Percentiles rank a stretch among this genome's conserved stretches.
Conservation (phyloP, 2,888 invertebrate genomes). For the Cenopis cana region DNA sequence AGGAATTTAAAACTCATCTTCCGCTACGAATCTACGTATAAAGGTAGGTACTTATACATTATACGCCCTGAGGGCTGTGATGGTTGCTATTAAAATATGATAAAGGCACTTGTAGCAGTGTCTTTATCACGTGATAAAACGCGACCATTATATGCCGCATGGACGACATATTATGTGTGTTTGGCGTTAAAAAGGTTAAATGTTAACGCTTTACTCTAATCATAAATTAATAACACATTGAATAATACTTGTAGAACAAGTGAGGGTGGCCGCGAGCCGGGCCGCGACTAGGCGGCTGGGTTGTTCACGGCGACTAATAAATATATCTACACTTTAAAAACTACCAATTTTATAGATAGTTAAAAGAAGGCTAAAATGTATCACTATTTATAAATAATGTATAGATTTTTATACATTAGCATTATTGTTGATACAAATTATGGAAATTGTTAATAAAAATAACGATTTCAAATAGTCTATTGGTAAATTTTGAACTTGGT, state of each 20-base stretch:
- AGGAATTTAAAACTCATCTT: background rate
- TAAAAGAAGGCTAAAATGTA: slow-evolving; percentile 13
- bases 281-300: background rate
- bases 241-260: slow-evolving; percentile 74
- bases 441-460: no score
- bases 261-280: slow-evolving; percentile 48
- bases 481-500: slow-evolving; percentile 1
- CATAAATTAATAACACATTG: slow-evolving; percentile 80
- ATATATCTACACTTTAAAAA: slow-evolving; percentile 33
- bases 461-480: no score
- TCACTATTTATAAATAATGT: slow-evolving; percentile 10
- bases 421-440: background rate
- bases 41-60: background rate
- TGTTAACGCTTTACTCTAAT: slow-evolving; percentile 66
- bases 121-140: background rate
- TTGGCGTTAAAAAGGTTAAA: slow-evolving; percentile 52
- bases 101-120: background rate
- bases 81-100: background rate
- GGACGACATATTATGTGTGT: background rate
- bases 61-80: background rate
- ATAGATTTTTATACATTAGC: background rate
- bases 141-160: background rate
- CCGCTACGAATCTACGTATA: background rate
- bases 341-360: slow-evolving; percentile 23
- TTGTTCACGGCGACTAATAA: slow-evolving; percentile 10